Evolutionary conservation across 2,113 vertebrate species (phyloP).

Genomic region (human (Homo sapiens)): DNA sequence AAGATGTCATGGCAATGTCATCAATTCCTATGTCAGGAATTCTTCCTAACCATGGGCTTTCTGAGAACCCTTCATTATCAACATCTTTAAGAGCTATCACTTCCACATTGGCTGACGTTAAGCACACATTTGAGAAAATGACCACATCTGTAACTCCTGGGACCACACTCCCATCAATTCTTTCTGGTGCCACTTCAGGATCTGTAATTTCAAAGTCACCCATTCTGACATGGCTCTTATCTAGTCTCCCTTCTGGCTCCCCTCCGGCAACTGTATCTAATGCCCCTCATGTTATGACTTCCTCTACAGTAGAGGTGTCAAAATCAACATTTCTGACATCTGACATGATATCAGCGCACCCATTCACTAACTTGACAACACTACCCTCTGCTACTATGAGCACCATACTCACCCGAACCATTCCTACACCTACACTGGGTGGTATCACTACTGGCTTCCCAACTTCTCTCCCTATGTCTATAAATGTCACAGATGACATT

Average conservation of each 20-base stretch:
- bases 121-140: conserved; percentile 42
- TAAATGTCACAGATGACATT: neutral
- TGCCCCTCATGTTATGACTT: neutral
- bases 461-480: neutral
- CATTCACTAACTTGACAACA: conserved; percentile 24
- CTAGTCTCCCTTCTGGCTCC: conserved; percentile 21
- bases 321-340: conserved; percentile 32
- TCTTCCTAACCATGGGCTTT: neutral
- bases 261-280: neutral
- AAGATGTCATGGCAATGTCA: neutral
- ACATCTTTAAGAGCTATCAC: conserved; percentile 24
- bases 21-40: neutral
- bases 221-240: neutral
- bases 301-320: neutral
- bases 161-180: neutral
- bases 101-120: neutral
- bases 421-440: neutral
- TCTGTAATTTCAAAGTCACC: conserved; percentile 25
- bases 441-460: neutral
- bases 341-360: neutral
- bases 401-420: neutral
- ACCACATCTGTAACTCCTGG: neutral
- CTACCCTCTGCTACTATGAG: neutral
- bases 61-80: conserved; percentile 41
- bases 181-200: neutral